Conservation (phyloP, 2,888 invertebrate species). For the Chloroclystis v-ata region DNA sequence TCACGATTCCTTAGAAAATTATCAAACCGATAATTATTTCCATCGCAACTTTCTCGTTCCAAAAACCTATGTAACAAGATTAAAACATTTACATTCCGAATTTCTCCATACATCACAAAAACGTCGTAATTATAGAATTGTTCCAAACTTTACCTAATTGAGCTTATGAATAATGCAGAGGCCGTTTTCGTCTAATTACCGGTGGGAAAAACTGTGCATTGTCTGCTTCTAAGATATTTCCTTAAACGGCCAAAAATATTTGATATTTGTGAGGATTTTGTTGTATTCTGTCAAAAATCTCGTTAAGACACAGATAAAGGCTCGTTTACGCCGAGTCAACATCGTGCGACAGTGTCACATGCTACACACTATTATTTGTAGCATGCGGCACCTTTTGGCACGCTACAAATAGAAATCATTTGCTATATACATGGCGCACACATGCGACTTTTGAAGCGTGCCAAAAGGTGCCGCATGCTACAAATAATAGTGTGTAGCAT, state of each 20-base stretch:
- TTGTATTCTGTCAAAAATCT: conserved; percentile 17
- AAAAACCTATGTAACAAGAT: conserved; percentile 10
- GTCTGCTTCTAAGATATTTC: conserved; percentile 33
- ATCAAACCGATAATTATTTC: too few relatives aligned
- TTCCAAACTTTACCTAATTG: conserved; percentile 25
- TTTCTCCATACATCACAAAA: conserved; percentile 21
- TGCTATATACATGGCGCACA: too few relatives aligned
- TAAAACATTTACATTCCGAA: conserved; percentile 7
- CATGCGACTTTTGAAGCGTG: too few relatives aligned
- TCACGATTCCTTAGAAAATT: too few relatives aligned
- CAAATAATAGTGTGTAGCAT: too few relatives aligned
- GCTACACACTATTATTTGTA: too few relatives aligned
- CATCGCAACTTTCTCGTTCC: neutral
- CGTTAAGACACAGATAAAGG: conserved; percentile 3
- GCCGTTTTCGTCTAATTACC: conserved; percentile 24
- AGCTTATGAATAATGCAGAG: conserved; percentile 28
- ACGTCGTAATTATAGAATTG: conserved; percentile 24
- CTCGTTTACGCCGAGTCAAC: too few relatives aligned
- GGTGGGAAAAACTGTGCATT: conserved; percentile 31
- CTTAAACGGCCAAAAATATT: conserved; percentile 26
- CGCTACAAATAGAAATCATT: too few relatives aligned
- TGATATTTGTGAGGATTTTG: conserved; percentile 16
- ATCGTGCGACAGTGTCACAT: too few relatives aligned
- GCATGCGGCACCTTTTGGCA: too few relatives aligned
- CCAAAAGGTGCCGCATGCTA: too few relatives aligned